Evolutionary conservation across 2,113 vertebrate species (phyloP), one percentile per base, ranked within the genome.

Genomic region (Erinaceus europaeus): DNA sequence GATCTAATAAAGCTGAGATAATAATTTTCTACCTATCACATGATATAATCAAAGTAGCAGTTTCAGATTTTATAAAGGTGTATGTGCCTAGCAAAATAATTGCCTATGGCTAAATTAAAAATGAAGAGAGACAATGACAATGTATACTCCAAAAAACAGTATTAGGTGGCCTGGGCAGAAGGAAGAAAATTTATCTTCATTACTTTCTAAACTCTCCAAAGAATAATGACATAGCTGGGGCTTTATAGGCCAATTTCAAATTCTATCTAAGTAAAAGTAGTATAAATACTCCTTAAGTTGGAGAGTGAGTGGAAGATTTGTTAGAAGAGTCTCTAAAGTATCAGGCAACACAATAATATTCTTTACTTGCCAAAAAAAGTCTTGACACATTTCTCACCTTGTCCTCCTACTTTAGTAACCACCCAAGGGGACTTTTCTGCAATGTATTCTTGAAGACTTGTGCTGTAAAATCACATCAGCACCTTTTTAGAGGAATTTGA

Each of bases 401-500:
- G 78, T 91, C 84, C 82, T 93, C 93, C 62, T 18, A 82, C 78
- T 89, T 85, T 67, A 86, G 90, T 44, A 90, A 90, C 78, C 82
- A 95, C 82, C 15, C 86, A 93, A 67, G 25, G 84, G 86, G 69
- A 84, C 88, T 88, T 72, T 83, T 62, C 81, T 89, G 72, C 32
- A 69, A 44, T 40, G 88, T n/a, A n/a, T 64, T 89, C n/a, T 84
- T 84, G 61, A 95, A 93, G 20, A 50, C 42, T 59, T 90, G 73
- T 94, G 94, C 23, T 82, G 21, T 84, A 82, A 91, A 90, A 48
- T 93, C 53, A 85, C 84, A 79, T 69, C 73, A 84, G 90, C 91
- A 91, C 90, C 82, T 93, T 86, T 64, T 82, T 81, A 90, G 57
- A 95, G 89, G 94, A 96, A 90, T 61, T 44, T 85, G 93, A 8